These are phyloP conservation scores for Sceliomorpha sp. DNA, from an alignment of 2,888 invertebrate species.

Conservation along the genomic window DNA sequence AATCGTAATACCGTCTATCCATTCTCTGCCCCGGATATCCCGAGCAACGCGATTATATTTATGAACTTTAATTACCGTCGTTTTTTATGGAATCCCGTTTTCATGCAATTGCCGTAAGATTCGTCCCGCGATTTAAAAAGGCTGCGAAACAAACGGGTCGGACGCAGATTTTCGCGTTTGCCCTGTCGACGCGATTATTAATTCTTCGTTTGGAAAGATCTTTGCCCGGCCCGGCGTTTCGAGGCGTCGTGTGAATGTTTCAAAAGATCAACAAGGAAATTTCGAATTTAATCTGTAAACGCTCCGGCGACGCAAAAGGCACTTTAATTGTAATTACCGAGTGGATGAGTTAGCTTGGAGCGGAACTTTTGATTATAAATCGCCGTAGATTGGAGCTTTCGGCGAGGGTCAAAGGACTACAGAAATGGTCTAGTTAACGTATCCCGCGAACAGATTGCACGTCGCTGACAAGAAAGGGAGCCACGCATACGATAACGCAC, in stretches of 20 bases:
- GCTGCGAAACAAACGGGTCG: slow-evolving; percentile 20
- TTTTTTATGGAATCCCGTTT: slow-evolving; percentile 13
- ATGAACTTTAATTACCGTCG: slow-evolving; percentile 25
- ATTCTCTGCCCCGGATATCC: slow-evolving; percentile 19
- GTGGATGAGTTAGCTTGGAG: slow-evolving; percentile 26
- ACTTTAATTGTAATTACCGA: slow-evolving; percentile 39
- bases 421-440: slow-evolving; percentile 47
- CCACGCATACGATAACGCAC: slow-evolving; percentile 33
- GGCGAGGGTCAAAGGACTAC: slow-evolving; percentile 38
- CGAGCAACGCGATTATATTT: slow-evolving; percentile 17
- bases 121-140: slow-evolving; percentile 12
- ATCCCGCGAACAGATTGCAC: slow-evolving; percentile 37
- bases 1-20: slow-evolving; percentile 42
- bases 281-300: slow-evolving; percentile 30
- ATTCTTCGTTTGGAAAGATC: neutral
- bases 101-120: slow-evolving; percentile 17
- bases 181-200: neutral
- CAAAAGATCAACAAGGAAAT: slow-evolving; percentile 12
- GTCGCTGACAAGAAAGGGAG: slow-evolving; percentile 44
- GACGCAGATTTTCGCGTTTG: neutral
- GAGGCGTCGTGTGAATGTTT: slow-evolving; percentile 7
- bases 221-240: too few species aligned
- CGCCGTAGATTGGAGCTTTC: slow-evolving; percentile 23
- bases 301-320: slow-evolving; percentile 15
- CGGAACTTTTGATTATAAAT: slow-evolving; percentile 45